Evolutionary conservation across 2,113 vertebrate genomes (phyloP).

Genomic region (Eclectus roratus): DNA sequence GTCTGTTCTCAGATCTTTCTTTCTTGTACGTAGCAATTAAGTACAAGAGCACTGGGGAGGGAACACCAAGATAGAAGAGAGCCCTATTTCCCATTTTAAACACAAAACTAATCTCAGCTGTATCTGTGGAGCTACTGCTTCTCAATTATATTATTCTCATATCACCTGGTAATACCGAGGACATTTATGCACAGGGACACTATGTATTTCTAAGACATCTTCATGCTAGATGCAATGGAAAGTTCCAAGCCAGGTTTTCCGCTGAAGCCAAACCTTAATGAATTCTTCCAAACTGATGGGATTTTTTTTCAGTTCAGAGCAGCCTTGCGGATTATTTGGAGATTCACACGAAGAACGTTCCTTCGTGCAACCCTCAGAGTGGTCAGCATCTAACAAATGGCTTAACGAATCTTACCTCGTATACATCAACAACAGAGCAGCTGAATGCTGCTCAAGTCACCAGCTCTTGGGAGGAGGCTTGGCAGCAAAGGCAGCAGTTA

Average conservation of each 20-base stretch:
- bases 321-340: not conserved
- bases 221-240: not conserved
- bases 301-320: not conserved
- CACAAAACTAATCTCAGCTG: not conserved
- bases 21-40: not conserved
- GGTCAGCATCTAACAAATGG: not conserved
- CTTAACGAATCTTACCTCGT: not conserved
- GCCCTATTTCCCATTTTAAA: not conserved
- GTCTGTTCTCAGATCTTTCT: not conserved
- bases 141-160: not conserved
- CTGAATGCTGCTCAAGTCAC: not conserved
- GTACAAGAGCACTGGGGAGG: not conserved
- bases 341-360: not conserved
- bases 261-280: not conserved
- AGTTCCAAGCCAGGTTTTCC: not conserved
- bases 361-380: not conserved
- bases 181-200: not conserved
- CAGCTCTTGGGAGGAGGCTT: conserved; percentile 2
- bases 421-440: not conserved
- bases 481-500: conserved; percentile 17
- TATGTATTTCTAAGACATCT: not conserved
- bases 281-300: not conserved
- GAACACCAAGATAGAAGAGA: not conserved
- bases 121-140: not conserved
- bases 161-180: not conserved